Percentiles rank a stretch among this genome's conserved stretches.
Evolutionary conservation across 2,797 vertebrate species (phyloP).

Genomic region (Remorina albescens): DNA sequence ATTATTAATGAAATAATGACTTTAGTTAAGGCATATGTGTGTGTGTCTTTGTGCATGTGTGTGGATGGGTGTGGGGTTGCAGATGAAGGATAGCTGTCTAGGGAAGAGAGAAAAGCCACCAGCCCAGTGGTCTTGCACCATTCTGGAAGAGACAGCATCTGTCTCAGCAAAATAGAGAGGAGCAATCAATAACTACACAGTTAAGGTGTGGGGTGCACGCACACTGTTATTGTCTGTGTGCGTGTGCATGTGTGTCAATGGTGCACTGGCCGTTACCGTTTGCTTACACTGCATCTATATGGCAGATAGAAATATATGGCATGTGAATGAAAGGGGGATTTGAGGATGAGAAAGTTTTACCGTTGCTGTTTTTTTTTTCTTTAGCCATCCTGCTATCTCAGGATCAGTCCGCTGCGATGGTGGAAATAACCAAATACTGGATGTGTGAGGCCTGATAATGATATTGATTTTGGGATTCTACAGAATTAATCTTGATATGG

Average conservation of each 20-base stretch:
- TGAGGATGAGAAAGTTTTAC: slow-evolving; percentile 6
- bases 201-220: slow-evolving; percentile 58
- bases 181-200: slow-evolving; percentile 80
- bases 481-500: neutral
- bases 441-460: neutral
- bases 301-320: slow-evolving; percentile 19
- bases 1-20: slow-evolving; percentile 61
- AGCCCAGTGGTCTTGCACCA: slow-evolving; percentile 70
- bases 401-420: neutral
- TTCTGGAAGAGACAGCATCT: slow-evolving; percentile 72
- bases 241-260: slow-evolving; percentile 39
- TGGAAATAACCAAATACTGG: neutral
- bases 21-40: slow-evolving; percentile 32
- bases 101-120: slow-evolving; percentile 46
- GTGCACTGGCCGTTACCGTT: slow-evolving; percentile 35
- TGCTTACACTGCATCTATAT: slow-evolving; percentile 55
- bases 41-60: slow-evolving; percentile 17
- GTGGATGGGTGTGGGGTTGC: slow-evolving; percentile 31
- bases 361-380: slow-evolving; percentile 5
- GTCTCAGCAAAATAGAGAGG: slow-evolving; percentile 79
- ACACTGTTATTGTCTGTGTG: neutral
- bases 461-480: neutral
- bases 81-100: slow-evolving; percentile 67
- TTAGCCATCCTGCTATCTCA: neutral
- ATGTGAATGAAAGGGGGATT: slow-evolving; percentile 2